Percentiles rank a stretch among this genome's conserved stretches.
Conservation (phyloP, 2,113 vertebrate species). For the Rousettus leschenaultii region DNA sequence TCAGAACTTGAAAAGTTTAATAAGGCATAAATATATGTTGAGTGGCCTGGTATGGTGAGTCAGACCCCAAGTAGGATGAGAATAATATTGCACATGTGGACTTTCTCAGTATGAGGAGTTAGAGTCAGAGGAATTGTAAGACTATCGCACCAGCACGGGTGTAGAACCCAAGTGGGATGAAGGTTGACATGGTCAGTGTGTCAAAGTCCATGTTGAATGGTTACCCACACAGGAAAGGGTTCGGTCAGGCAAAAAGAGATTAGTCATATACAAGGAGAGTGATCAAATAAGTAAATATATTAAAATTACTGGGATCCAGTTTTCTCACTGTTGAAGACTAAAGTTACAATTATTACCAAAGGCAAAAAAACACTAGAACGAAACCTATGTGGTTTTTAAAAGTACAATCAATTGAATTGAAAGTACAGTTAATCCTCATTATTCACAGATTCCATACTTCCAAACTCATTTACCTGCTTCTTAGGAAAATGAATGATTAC, state of each 20-base stretch:
- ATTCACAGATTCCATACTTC: too few species aligned
- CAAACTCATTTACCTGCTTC: too few species aligned
- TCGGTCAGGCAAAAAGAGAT: background rate
- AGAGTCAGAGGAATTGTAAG: background rate
- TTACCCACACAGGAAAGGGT: background rate
- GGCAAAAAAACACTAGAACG: too few species aligned
- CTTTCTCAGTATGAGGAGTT: background rate
- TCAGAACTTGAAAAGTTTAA: background rate
- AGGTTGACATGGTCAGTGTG: background rate
- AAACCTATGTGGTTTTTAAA: too few species aligned
- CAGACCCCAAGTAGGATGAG: background rate
- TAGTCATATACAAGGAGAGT: background rate
- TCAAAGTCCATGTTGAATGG: background rate
- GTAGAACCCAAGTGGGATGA: background rate
- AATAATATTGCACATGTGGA: background rate
- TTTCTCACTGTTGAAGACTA: too few species aligned
- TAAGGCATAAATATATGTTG: background rate
- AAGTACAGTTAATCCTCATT: too few species aligned
- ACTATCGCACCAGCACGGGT: background rate
- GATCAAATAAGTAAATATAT: too few species aligned
- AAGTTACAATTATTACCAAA: too few species aligned
- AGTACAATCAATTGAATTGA: too few species aligned
- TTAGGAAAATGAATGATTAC: too few species aligned
- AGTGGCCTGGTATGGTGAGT: background rate
- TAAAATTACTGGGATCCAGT: too few species aligned